Evolutionary conservation across 2,113 vertebrate species (phyloP).

Genomic region (Carassius auratus): DNA sequence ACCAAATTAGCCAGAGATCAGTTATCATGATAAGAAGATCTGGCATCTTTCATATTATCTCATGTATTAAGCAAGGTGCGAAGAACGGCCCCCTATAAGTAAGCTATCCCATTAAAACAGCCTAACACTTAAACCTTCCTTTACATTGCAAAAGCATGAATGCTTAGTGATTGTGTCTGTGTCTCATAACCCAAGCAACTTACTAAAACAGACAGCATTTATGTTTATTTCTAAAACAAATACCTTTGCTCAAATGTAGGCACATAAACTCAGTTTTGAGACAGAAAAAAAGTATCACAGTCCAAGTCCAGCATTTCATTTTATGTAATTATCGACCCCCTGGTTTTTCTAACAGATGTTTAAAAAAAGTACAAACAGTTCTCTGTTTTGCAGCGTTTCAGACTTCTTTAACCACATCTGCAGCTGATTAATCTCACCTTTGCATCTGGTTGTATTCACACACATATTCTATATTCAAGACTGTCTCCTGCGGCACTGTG

Average conservation of each 20-base stretch:
- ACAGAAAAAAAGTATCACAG: conserved; percentile 60
- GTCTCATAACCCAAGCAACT: background rate
- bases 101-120: background rate
- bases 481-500: conserved; percentile 88
- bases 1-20: no score
- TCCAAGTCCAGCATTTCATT: conserved; percentile 56
- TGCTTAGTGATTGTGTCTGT: background rate
- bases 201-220: background rate
- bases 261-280: background rate
- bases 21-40: no score
- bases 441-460: conserved; percentile 96
- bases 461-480: conserved; percentile 98
- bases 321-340: conserved; percentile 52
- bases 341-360: conserved; percentile 64
- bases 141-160: background rate
- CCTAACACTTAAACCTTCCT: background rate
- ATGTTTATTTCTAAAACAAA: background rate
- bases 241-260: background rate
- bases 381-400: conserved; percentile 61
- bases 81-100: background rate
- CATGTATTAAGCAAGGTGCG: no score
- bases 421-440: conserved; percentile 85
- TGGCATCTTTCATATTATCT: no score
- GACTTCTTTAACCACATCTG: conserved; percentile 83
- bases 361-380: conserved; percentile 62